Evolutionary conservation across 2,888 invertebrate species (phyloP), one percentile per base, ranked within the genome.

Genomic region (Brassicogethes aeneus): DNA sequence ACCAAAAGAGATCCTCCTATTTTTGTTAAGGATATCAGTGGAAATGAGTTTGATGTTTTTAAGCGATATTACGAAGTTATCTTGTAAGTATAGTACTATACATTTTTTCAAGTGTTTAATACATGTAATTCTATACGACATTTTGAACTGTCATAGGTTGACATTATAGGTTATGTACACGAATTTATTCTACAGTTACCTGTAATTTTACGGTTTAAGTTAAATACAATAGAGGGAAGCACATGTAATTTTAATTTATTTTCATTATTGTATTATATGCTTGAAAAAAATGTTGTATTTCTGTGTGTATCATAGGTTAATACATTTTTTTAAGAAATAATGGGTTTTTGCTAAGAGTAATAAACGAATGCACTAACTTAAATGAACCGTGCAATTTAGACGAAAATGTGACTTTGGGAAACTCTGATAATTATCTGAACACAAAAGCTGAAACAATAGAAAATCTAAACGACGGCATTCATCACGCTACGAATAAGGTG

Each of bases 11-110:
- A n/a, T n/a, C n/a, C n/a, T n/a, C n/a, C n/a, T n/a, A n/a, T n/a
- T n/a, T n/a, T n/a, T n/a, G n/a, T n/a, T n/a, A n/a, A n/a, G n/a
- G n/a, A n/a, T n/a, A n/a, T n/a, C n/a, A n/a, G n/a, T n/a, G n/a
- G n/a, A n/a, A n/a, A 47, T 40, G 45, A 47, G 33, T 43, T 46
- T 42, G 46, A 49, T 35, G 47, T 47, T 30, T 49, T 49, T 38
- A 14, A 30, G 30, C 47, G 45, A 35, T 49, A 49, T 40, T 49
- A 39, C 40, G 30, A 31, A 2, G 34, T 30, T 31, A 42, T 47
- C 12, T 15, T 40, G 47, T 47, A 40, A 42, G 48, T 3, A 36
- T 14, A 2, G 10, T n/a, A n/a, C n/a, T n/a, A n/a, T n/a, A n/a
- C n/a, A n/a, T n/a, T n/a, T n/a, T n/a, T n/a, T n/a, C n/a, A n/a